Evolutionary conservation across 2,888 invertebrate genomes (phyloP).

Genomic region (Tachina grossa): DNA sequence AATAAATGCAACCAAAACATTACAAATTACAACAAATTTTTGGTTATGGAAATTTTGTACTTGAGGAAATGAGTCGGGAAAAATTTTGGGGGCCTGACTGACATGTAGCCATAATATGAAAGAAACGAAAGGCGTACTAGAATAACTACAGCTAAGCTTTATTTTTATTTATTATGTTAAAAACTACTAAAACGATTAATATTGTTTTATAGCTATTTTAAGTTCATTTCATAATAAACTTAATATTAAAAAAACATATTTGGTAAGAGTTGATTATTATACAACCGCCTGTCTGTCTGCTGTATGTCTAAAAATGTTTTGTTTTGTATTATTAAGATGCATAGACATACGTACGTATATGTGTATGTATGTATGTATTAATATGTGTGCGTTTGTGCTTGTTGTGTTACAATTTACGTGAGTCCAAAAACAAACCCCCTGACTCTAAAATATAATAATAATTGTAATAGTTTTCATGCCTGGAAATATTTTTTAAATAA

Average conservation of each 20-base stretch:
- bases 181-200: neutral
- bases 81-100: no score
- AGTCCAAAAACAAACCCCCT: conserved; percentile 55
- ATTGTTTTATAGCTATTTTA: conserved; percentile 20
- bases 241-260: conserved; percentile 15
- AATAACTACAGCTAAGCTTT: no score
- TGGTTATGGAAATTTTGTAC: no score
- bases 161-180: neutral
- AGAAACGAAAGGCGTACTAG: no score
- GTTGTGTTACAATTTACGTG: conserved; percentile 63
- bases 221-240: neutral
- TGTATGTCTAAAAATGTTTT: conserved; percentile 56
- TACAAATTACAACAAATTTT: no score
- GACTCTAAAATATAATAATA: conserved; percentile 44
- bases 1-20: no score
- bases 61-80: no score
- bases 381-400: neutral
- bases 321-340: neutral
- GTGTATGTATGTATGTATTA: neutral
- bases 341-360: neutral
- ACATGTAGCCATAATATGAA: no score
- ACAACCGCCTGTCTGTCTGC: conserved; percentile 45
- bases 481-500: conserved; percentile 66
- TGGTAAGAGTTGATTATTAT: conserved; percentile 45
- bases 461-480: conserved; percentile 65